Conservation (phyloP, 2,797 vertebrate genomes). For the Meriones psammophilus region DNA sequence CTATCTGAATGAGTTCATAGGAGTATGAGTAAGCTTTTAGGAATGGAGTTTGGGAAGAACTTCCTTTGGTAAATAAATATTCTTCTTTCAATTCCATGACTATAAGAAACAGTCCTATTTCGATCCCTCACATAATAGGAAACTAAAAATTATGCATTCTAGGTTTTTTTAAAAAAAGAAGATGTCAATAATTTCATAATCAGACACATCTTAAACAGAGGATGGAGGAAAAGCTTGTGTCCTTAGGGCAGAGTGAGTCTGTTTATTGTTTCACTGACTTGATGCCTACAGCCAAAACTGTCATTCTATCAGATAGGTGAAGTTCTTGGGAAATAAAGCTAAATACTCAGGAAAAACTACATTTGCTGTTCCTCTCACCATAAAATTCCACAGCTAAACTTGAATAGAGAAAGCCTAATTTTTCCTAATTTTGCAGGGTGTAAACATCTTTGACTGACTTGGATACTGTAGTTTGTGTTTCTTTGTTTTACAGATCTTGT, state of each 20-base stretch:
- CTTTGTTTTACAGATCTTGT: background rate
- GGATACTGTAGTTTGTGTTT: background rate
- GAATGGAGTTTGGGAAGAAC: slow-evolving; percentile 12
- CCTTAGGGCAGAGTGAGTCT: slow-evolving; percentile 14
- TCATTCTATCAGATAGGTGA: slow-evolving; percentile 26
- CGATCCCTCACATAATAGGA: background rate
- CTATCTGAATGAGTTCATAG: background rate
- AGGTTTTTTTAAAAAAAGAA: slow-evolving; percentile 21
- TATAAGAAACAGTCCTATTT: slow-evolving; percentile 23
- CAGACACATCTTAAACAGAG: slow-evolving; percentile 37
- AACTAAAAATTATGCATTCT: background rate
- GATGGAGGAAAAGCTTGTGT: background rate
- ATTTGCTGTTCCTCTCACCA: slow-evolving; percentile 20
- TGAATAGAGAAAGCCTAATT: slow-evolving; percentile 1
- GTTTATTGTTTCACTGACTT: slow-evolving; percentile 35
- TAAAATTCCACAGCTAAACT: background rate
- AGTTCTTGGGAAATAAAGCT: background rate
- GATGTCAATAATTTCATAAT: slow-evolving; percentile 34
- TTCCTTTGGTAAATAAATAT: background rate
- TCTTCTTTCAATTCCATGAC: slow-evolving; percentile 6
- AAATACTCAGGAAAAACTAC: background rate
- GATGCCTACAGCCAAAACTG: slow-evolving; percentile 58
- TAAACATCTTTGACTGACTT: background rate
- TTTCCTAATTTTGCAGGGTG: slow-evolving; percentile 2
- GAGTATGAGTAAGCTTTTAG: background rate